phyloP scores from a whole-genome alignment of 2,797 vertebrate genomes.

The Diplodus sargus region DNA sequence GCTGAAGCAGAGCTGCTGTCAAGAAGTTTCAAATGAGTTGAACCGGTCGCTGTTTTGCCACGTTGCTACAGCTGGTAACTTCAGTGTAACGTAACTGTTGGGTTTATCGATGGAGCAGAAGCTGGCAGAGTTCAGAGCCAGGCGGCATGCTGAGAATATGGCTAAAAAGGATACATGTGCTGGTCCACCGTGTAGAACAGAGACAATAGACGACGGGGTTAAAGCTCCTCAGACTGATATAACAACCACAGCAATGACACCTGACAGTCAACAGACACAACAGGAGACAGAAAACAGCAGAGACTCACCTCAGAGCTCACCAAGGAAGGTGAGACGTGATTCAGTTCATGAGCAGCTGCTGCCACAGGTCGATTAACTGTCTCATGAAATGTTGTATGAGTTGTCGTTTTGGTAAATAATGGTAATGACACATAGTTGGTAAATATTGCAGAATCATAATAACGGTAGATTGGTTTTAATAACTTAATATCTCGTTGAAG shows the following conservation, averaged over 20 bases:
- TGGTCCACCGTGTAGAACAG: neutral
- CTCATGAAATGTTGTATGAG: neutral
- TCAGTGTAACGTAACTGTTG: neutral
- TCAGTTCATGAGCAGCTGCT: neutral
- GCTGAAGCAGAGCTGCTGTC: rapidly evolving
- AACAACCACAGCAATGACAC: neutral
- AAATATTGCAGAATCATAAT: too few relatives aligned
- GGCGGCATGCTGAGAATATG: conserved; percentile 67
- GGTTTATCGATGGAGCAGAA: conserved; percentile 81
- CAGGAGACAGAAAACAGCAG: neutral
- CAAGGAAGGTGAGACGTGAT: conserved; percentile 36
- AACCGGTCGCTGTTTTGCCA: conserved; percentile 10
- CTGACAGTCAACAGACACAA: conserved; percentile 1
- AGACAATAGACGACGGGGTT: neutral
- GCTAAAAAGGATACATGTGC: neutral
- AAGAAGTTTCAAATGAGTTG: neutral
- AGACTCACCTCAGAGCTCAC: conserved; percentile 1
- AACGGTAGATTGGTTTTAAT: neutral
- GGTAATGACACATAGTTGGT: too few relatives aligned
- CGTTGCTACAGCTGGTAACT: neutral
- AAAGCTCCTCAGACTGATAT: neutral
- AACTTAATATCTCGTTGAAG: neutral
- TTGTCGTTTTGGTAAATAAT: too few relatives aligned
- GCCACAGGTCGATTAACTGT: neutral
- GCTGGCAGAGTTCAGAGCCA: conserved; percentile 84